Base-by-base conservation (phyloP, 1,140 invertebrate species). In the Leguminivora glycinivorella region DNA sequence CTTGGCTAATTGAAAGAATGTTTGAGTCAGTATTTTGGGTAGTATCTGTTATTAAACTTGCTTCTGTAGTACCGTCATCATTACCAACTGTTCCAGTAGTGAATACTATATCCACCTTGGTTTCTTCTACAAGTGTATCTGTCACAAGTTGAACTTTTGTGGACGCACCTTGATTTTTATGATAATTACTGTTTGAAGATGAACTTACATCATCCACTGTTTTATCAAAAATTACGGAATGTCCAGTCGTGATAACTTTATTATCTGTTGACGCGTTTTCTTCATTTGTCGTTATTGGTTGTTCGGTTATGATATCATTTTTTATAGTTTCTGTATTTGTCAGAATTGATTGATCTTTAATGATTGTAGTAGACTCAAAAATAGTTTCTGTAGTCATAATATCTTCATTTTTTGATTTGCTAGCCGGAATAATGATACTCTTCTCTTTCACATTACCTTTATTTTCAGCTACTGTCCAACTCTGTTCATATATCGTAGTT, bases 211-310 rank as follows among this genome's bases (percentile, higher is more conserved):
- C 14, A 31, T 29, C 26, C 22, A 24, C 47, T 70, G 69, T 63
- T 47, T 38, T 67, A 12, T 66, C 40, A 71, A 60, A 70, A 24
- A 47, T 56, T 56, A 69, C 71, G 34, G 56, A 68, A 25, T 73
- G 24, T 60, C 69, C 19, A 24, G 17, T 52, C 19, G 43, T n/a
- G 19, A 19, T 43, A n/a, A 4, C 52, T 9, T 29, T 70, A 7
- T 38, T 31, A 29, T n/a, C 26, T 0, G 58, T 63, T 31, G 26
- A 26, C 12, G 12, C 12, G 14, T 12, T 29, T 31, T 26, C 25
- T 17, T 6, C 10, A 24, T 63, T 63, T 26, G 24, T 52, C 5
- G 43, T 69, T 1, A 52, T 6, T 26, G 67, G 22, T 68, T 47
- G 24, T 69, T 47, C 43, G n/a, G 14, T 56, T 6, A 6, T 26